Evolutionary conservation across 2,113 vertebrate genomes (phyloP), one percentile per base, ranked within the genome.

Genomic region (Halcyon senegalensis): DNA sequence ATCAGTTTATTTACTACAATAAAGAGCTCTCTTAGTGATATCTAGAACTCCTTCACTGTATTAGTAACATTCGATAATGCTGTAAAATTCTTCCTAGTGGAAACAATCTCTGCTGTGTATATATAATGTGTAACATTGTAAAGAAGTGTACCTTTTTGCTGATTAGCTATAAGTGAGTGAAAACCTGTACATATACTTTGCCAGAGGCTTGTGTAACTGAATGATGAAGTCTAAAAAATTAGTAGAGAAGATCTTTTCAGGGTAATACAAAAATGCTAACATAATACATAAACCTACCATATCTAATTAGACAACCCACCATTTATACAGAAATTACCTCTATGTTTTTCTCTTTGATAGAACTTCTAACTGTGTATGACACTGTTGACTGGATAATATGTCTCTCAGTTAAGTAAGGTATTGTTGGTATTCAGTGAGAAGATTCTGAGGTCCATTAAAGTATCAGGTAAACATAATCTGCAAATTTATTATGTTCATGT

Each of bases 351-450:
- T 51, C 24, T 51, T 51, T 25, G 23, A 51, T 8, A 41, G 20
- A 75, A 41, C 11, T 77, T 77, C n/a, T 41, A 37, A 6, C 17
- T 53, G 21, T 21, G 14, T 55, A 7, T 55, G 5, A 41, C 21
- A 35, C 3, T 7, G 4, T 48, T 44, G 18, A 28, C 11, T 46
- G 10, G 10, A 13, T 67, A 67, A 59, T 10, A 43, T 0, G 0
- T 53, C 30, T 70, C 17, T 12, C 13, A 31, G 20, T 17, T 48
- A 67, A 72, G 21, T 53, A 82, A 66, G 17, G 51, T 59, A 53
- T 35, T 41, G 14, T 19, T 46, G 2, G 20, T 59, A 2, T 56
- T 10, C 20, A 58, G 20, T 44, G 24, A 63, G 56, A 27, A 18
- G 19, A 69, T 31, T 35, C 31, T 53, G 37, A 72, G 13, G 25